Base-by-base conservation (phyloP, 2,888 invertebrate species). In the Nematopogon swammerdamellus region DNA sequence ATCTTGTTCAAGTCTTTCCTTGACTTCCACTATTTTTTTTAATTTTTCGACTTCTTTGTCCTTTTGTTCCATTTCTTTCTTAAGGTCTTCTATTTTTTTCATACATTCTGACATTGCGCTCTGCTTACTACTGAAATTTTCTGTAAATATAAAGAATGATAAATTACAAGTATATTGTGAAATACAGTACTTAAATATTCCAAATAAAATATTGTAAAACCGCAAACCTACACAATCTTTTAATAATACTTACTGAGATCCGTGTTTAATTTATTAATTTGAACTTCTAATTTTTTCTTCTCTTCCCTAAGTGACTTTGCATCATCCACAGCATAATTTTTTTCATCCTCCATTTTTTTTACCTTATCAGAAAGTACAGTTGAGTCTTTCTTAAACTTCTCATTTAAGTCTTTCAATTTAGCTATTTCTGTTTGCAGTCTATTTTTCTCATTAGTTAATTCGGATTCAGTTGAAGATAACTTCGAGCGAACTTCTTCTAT, bases 21-120 rank as follows among this genome's bases (percentile, higher is more conserved):
- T 61, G 57, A 57, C 66, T 57, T 83, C 82, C 45, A 82, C 63
- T 66, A 85, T 83, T 60, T 83, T 82, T 58, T 85, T 85, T 30
- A 86, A 60, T 58, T 81, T 83, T 46, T 82, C 83, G 49, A 80
- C 70, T 63, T 82, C 84, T 58, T 84, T 88, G 55, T 85, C 86
- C 64, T 87, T 85, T 25, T 72, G 70, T 57, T 83, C 83, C 54
- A 90, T 69, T 55, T 86, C 85, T 53, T 80, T 82, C 62, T 87
- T 86, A 2, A 85, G 70, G 45, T 82, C 82, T 60, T 87, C 87
- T 58, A 88, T 80, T 65, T 82, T 88, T 65, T 75, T 83, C 69
- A 75, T 84, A 63, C 71, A 76, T 47, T 80, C 74, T 19, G 77
- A 68, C 62, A 83, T 67, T 54, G 83, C 80, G 49, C 75, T 76